Evolutionary conservation across 1,140 invertebrate genomes (phyloP).

Genomic region (Papilio xuthus): DNA sequence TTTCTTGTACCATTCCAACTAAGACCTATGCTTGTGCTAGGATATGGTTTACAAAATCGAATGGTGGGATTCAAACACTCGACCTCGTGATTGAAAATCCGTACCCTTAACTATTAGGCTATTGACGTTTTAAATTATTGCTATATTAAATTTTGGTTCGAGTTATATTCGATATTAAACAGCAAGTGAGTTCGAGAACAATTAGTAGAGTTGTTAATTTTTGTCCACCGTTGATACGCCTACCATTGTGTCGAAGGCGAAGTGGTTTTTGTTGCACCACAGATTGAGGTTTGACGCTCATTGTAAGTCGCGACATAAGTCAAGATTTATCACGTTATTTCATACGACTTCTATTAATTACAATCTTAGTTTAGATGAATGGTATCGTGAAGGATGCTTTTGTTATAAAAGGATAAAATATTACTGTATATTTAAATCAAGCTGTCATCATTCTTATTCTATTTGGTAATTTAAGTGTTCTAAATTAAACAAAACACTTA

Average conservation of each 20-base stretch:
- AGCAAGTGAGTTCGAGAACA: slow-evolving; percentile 14
- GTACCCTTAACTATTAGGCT: too few relatives aligned
- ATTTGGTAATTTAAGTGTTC: neutral
- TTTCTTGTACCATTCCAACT: too few relatives aligned
- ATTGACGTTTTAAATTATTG: too few relatives aligned
- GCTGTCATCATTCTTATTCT: neutral
- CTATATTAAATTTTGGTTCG: neutral
- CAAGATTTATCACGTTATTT: slow-evolving; percentile 44
- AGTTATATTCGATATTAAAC: neutral
- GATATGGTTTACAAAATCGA: too few relatives aligned
- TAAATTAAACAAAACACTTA: neutral
- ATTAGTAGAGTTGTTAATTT: slow-evolving; percentile 28
- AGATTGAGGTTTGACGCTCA: slow-evolving; percentile 38
- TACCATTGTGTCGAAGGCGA: slow-evolving; percentile 36
- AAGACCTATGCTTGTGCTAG: too few relatives aligned
- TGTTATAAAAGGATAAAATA: neutral
- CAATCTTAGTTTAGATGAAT: slow-evolving; percentile 38
- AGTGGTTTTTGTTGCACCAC: slow-evolving; percentile 41
- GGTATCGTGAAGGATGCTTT: neutral
- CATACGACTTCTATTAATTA: slow-evolving; percentile 43
- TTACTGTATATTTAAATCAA: neutral
- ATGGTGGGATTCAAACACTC: too few relatives aligned
- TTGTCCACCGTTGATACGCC: slow-evolving; percentile 37
- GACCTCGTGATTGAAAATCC: too few relatives aligned
- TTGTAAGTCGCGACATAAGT: slow-evolving; percentile 35